Conservation (phyloP, 2,888 invertebrate species). For the Drosophila incognita region DNA sequence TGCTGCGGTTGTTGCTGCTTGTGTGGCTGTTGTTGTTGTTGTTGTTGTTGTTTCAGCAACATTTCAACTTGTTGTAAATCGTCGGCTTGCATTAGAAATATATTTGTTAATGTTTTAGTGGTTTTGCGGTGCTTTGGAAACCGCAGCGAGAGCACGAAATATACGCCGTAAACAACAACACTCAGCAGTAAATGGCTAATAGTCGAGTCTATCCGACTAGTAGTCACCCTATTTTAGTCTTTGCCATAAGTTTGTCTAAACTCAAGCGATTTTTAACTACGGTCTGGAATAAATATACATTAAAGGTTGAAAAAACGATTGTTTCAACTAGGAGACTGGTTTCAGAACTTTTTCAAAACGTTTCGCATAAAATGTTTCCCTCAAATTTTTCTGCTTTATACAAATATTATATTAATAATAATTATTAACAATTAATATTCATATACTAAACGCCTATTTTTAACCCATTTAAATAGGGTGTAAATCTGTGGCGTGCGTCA, state of each 20-base stretch:
- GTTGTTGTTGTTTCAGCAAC: conserved; percentile 60
- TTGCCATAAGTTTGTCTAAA: neutral
- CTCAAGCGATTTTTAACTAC: neutral
- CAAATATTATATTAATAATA: neutral
- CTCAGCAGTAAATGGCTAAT: conserved; percentile 14
- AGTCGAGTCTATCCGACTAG: neutral
- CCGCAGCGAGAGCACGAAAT: conserved; percentile 63
- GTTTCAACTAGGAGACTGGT: neutral
- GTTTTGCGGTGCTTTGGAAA: conserved; percentile 70
- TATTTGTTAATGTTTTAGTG: conserved; percentile 79
- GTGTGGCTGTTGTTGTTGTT: conserved; percentile 41
- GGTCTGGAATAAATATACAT: neutral
- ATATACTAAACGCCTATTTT: neutral
- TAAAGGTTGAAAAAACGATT: neutral
- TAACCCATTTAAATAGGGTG: neutral
- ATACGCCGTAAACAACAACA: conserved; percentile 40
- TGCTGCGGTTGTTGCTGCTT: conserved; percentile 16
- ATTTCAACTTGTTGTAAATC: conserved; percentile 78
- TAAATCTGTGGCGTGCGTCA: conserved; percentile 15
- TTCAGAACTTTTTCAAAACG: neutral
- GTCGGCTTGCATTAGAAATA: conserved; percentile 81
- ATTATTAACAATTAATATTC: neutral
- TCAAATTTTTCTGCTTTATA: neutral
- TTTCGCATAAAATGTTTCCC: neutral
- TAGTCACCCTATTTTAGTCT: neutral